Conservation (phyloP, 2,797 vertebrate genomes). For the Molossus alvarezi region DNA sequence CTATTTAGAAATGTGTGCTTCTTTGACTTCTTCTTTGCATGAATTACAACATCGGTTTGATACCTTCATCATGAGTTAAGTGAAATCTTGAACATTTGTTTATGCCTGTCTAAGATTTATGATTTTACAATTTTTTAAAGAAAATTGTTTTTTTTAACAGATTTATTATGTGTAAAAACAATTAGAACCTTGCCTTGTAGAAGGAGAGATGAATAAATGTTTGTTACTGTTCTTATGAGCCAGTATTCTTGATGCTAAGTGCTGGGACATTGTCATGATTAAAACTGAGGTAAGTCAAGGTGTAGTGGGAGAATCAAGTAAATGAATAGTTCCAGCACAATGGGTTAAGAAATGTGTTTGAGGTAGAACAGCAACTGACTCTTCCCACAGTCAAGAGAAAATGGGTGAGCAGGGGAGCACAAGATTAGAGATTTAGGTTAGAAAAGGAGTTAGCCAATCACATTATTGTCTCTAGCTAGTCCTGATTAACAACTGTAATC, state of each 20-base stretch:
- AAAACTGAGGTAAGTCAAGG: slow-evolving; percentile 67
- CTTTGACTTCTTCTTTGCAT: slow-evolving; percentile 17
- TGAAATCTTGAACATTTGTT: slow-evolving; percentile 9
- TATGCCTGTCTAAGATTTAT: neutral
- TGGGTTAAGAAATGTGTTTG: slow-evolving; percentile 66
- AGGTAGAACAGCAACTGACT: slow-evolving; percentile 64
- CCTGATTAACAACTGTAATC: slow-evolving; percentile 64
- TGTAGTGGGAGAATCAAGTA: slow-evolving; percentile 22
- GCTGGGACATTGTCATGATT: slow-evolving; percentile 11
- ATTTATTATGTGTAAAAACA: neutral
- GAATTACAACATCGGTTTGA: neutral
- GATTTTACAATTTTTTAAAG: neutral
- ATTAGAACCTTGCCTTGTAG: neutral
- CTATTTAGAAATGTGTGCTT: neutral
- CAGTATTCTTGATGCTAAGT: neutral
- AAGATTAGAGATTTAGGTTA: slow-evolving; percentile 29
- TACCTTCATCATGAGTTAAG: neutral
- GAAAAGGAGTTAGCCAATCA: slow-evolving; percentile 47
- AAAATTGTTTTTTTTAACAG: neutral
- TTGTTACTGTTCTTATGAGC: neutral
- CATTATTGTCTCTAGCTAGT: slow-evolving; percentile 14
- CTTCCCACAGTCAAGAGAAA: slow-evolving; percentile 57
- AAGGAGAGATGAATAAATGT: neutral
- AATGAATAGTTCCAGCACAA: slow-evolving; percentile 64
- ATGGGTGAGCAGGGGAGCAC: neutral